Evolutionary conservation across 2,797 vertebrate genomes (phyloP), one percentile per base, ranked within the genome.

Genomic region (Hypotaenidia philippensis): DNA sequence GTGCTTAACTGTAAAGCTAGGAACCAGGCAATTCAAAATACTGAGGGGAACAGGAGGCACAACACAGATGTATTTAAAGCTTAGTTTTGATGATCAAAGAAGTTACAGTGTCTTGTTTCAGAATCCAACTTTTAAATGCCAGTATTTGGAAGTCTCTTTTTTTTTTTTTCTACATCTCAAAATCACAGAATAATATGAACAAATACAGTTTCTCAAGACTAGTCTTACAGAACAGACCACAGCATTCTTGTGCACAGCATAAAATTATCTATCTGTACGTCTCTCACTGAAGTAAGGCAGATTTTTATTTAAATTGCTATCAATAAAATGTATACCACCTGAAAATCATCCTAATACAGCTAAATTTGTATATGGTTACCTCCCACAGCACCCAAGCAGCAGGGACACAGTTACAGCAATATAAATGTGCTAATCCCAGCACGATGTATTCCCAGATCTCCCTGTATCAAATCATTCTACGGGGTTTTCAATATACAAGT

Each of bases 401-500:
- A 90, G 91, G 87, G 59, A 72, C 20, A 0, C 59, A 78, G 65
- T 57, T 52, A 86, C 41, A 82, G 66, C 32, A 50, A 91, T 88
- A 88, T 44, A 95, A 93, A 69, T 84, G 91, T 90, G 94, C n/a
- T 96, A 97, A 95, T 95, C 96, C 93, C 95, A 94, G 83, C 63
- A 83, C 15, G 10, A 71, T 7, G 8, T 96, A 95, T 97, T 97
- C 96, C 96, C 95, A 91, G 38, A 79, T 59, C 77, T 65, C 95
- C 77, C 63, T 55, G 47, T 59, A 94, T 82, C 91, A 95, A 97
- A 96, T 95, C 55, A 91, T 93, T 94, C 91, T 83, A 87, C 88
- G 93, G 87, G 61, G 76, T 93, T 97, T 94, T 94, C 96, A 94
- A 96, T 94, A 93, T 96, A 97, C 95, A 96, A 96, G 90, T 95